These are phyloP conservation scores for Alcis repandata DNA, from an alignment of 2,888 invertebrate genomes.

Conservation along the genomic window DNA sequence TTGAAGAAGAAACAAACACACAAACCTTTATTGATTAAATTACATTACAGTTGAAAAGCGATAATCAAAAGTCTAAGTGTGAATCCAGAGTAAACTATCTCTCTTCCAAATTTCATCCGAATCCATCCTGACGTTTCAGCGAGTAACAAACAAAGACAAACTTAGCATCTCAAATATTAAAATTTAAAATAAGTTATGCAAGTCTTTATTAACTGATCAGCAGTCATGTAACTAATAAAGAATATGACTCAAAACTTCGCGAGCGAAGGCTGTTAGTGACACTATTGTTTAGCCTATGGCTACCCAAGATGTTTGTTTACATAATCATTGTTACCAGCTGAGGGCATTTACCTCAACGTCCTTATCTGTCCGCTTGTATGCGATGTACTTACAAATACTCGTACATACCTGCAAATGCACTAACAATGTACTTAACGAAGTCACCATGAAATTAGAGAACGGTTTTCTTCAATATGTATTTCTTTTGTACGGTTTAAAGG, in stretches of 20 bases:
- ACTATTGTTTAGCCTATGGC: constrained; percentile 16
- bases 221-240: neutral
- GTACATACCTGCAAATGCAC: constrained; percentile 4
- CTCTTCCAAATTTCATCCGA: too few relatives aligned
- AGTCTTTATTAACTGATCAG: neutral
- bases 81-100: too few relatives aligned
- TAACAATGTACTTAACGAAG: neutral
- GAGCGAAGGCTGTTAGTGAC: neutral
- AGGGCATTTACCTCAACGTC: constrained; percentile 37
- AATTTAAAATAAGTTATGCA: too few relatives aligned
- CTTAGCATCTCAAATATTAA: too few relatives aligned
- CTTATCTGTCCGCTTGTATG: constrained; percentile 36
- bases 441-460: neutral
- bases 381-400: neutral
- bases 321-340: constrained; percentile 28
- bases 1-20: too few relatives aligned
- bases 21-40: too few relatives aligned
- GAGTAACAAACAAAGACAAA: too few relatives aligned
- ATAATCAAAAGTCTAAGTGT: too few relatives aligned
- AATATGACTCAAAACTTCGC: constrained; percentile 4
- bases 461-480: neutral
- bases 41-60: too few relatives aligned
- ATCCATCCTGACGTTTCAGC: too few relatives aligned
- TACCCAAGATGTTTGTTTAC: constrained; percentile 32
- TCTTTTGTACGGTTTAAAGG: neutral